A percentile compares a stretch with the other conserved stretches of the same genome.
These are phyloP conservation scores for Dryobota labecula DNA, from an alignment of 2,888 invertebrate genomes.

Conservation along the genomic window DNA sequence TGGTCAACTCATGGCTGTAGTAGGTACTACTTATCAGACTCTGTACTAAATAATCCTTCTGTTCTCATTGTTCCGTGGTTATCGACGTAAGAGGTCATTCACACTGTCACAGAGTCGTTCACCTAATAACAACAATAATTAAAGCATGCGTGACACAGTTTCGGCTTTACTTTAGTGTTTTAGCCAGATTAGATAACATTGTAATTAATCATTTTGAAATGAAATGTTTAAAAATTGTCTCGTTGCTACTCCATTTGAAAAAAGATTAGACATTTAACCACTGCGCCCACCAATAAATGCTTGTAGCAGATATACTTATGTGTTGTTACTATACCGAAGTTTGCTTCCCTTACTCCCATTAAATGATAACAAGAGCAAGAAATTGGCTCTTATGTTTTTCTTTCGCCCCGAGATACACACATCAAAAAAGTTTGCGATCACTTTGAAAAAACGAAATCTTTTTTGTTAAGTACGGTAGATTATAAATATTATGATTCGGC, in stretches of 20 bases:
- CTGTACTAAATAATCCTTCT: constrained; percentile 27
- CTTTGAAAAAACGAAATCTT: too few species aligned
- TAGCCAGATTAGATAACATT: constrained; percentile 51
- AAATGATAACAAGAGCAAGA: constrained; percentile 25
- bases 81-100: constrained; percentile 57
- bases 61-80: neutral
- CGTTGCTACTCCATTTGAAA: too few species aligned
- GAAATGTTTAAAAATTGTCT: neutral
- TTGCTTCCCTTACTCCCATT: neutral
- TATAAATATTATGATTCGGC: too few species aligned
- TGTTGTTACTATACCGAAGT: neutral
- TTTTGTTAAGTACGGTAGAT: too few species aligned
- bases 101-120: constrained; percentile 56
- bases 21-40: neutral
- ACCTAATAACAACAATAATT: constrained; percentile 54
- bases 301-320: too few species aligned
- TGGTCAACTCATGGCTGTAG: neutral
- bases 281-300: too few species aligned
- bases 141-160: constrained; percentile 58
- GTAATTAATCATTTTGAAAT: constrained; percentile 33
- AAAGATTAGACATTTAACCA: too few species aligned
- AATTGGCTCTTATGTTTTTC: constrained; percentile 34
- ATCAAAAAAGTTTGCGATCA: too few species aligned
- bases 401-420: constrained; percentile 15
- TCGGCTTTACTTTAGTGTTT: constrained; percentile 29